These are phyloP conservation scores for Drosophila anomalipes DNA, from an alignment of 2,888 invertebrate genomes.

Conservation along the genomic window DNA sequence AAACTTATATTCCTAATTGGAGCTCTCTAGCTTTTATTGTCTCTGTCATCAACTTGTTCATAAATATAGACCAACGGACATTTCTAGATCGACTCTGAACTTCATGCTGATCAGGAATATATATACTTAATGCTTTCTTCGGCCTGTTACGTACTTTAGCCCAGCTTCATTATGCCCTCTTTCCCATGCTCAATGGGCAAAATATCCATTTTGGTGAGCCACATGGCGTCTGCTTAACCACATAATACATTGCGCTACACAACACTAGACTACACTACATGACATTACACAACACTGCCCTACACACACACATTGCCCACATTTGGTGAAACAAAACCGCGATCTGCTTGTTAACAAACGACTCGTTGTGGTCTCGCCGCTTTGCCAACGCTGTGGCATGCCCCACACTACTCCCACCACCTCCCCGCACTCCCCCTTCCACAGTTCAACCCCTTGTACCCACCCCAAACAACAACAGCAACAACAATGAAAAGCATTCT, in stretches of 20 bases:
- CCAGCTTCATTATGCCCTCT: neutral
- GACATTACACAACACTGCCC: neutral
- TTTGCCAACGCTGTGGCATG: slow-evolving; percentile 58
- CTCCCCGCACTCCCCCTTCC: neutral
- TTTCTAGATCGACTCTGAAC: neutral
- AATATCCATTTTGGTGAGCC: slow-evolving; percentile 70
- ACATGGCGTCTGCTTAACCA: slow-evolving; percentile 81
- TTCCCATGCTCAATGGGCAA: neutral
- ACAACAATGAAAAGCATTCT: slow-evolving; percentile 34
- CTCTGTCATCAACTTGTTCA: neutral
- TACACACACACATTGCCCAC: slow-evolving; percentile 75
- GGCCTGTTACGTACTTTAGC: neutral
- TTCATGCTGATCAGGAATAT: neutral
- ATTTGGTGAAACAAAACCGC: slow-evolving; percentile 80
- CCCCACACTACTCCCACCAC: slow-evolving; percentile 16
- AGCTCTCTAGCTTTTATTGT: neutral
- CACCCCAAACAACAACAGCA: slow-evolving; percentile 19
- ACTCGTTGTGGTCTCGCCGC: slow-evolving; percentile 70
- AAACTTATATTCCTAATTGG: neutral
- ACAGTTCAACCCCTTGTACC: neutral
- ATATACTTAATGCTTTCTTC: neutral
- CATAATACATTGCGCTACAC: slow-evolving; percentile 59
- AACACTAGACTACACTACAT: neutral
- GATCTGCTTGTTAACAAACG: slow-evolving; percentile 79
- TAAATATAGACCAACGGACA: neutral